These are phyloP conservation scores for Podiceps cristatus DNA, from an alignment of 2,113 vertebrate genomes.

Conservation along the genomic window DNA sequence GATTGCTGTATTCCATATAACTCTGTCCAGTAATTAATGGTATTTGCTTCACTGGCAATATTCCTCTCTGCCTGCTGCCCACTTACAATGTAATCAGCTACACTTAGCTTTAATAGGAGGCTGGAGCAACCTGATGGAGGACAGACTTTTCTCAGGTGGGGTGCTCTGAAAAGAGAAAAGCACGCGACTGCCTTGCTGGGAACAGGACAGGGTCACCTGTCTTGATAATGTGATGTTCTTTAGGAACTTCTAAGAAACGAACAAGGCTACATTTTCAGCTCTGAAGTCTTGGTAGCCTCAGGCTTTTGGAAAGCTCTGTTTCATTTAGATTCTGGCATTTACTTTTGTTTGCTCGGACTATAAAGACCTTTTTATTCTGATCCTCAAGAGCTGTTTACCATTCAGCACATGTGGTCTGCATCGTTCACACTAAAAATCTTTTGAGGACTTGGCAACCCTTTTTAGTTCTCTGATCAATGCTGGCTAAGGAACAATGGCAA, in stretches of 20 bases:
- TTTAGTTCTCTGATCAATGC: neutral
- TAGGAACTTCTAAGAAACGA: conserved; percentile 19
- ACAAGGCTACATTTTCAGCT: neutral
- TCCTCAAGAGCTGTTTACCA: conserved; percentile 64
- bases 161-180: neutral
- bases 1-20: neutral
- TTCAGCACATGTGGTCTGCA: conserved; percentile 65
- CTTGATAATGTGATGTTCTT: neutral
- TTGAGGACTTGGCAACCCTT: neutral
- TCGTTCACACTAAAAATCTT: conserved; percentile 42
- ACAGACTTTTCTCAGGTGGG: neutral
- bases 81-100: neutral
- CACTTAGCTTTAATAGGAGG: neutral
- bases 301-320: conserved; percentile 44
- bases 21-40: neutral
- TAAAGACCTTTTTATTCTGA: conserved; percentile 73
- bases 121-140: neutral
- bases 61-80: neutral
- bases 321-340: conserved; percentile 62
- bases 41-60: neutral
- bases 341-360: conserved; percentile 49
- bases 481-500: conserved; percentile 19
- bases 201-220: neutral
- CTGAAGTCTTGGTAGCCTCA: conserved; percentile 19
- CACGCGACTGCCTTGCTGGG: neutral